A percentile compares a stretch with the other conserved stretches of the same genome.
These are phyloP conservation scores for Disparrhopalites patrizii DNA, from an alignment of 2,888 invertebrate species.

Conservation along the genomic window DNA sequence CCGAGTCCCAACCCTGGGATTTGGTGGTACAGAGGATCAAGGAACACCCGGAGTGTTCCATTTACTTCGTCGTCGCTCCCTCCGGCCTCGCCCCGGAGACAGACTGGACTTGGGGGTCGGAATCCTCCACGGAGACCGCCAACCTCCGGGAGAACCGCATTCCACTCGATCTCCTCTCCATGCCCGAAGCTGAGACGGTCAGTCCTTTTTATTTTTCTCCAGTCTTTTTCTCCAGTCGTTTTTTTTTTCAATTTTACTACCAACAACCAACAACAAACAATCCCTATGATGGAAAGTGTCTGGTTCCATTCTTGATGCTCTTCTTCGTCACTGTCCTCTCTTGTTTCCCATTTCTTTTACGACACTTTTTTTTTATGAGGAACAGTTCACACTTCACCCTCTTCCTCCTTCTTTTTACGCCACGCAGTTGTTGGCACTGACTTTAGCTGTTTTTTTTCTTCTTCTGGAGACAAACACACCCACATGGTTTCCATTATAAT, in stretches of 20 bases:
- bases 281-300: no score
- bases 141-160: conserved; percentile 72
- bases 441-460: no score
- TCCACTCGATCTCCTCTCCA: conserved; percentile 86
- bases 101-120: conserved; percentile 63
- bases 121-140: conserved; percentile 60
- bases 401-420: no score
- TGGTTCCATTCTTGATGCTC: background rate
- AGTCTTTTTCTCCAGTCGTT: background rate
- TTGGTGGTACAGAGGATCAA: conserved; percentile 75
- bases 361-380: conserved; percentile 15
- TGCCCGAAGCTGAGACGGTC: conserved; percentile 81
- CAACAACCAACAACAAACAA: background rate
- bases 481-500: no score
- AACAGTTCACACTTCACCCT: no score
- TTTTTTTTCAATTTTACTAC: background rate
- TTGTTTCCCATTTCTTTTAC: conserved; percentile 26
- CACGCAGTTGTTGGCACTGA: no score
- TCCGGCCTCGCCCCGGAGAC: conserved; percentile 53
- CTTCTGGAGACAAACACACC: no score
- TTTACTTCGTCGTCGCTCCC: conserved; percentile 83
- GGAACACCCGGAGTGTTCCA: conserved; percentile 86
- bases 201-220: conserved; percentile 4
- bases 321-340: background rate
- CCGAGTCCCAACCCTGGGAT: conserved; percentile 61